A percentile compares a stretch with the other conserved stretches of the same genome.
phyloP scores from a whole-genome alignment of 2,113 vertebrate genomes.

The Oxyura jamaicensis region DNA sequence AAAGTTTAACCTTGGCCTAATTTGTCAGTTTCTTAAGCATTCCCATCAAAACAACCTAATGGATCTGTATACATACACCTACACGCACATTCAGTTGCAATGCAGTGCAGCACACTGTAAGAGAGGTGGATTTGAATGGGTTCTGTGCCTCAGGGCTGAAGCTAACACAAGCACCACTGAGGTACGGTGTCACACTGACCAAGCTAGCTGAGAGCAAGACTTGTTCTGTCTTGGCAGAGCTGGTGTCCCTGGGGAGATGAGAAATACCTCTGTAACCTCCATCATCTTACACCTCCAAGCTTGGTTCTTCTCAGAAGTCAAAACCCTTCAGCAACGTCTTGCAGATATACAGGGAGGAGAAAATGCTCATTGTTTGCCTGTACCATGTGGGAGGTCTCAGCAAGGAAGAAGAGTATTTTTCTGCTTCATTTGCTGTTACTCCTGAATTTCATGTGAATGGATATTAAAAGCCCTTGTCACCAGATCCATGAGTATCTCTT shows the following conservation, averaged over 20 bases:
- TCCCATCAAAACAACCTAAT: not conserved
- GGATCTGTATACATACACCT: not conserved
- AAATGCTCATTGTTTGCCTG: not conserved
- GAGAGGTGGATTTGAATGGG: not conserved
- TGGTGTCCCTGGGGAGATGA: not conserved
- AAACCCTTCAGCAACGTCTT: not conserved
- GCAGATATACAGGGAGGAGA: not conserved
- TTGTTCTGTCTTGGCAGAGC: not conserved
- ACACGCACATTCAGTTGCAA: not conserved
- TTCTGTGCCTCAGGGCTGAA: not conserved
- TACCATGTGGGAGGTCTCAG: fast-evolving
- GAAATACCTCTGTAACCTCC: not conserved
- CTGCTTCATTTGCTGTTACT: not conserved
- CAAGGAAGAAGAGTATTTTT: not conserved
- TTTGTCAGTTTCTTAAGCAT: not conserved
- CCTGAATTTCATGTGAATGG: not conserved
- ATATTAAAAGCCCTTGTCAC: not conserved
- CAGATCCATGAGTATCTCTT: not conserved
- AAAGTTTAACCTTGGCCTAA: not conserved
- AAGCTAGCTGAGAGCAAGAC: not conserved
- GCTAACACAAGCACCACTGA: not conserved
- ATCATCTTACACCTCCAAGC: not conserved
- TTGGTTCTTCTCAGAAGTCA: not conserved
- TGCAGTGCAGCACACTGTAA: not conserved
- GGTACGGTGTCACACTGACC: fast-evolving